These are phyloP conservation scores for Graptemys geographica DNA, from an alignment of 2,797 vertebrate species.

Conservation along the genomic window DNA sequence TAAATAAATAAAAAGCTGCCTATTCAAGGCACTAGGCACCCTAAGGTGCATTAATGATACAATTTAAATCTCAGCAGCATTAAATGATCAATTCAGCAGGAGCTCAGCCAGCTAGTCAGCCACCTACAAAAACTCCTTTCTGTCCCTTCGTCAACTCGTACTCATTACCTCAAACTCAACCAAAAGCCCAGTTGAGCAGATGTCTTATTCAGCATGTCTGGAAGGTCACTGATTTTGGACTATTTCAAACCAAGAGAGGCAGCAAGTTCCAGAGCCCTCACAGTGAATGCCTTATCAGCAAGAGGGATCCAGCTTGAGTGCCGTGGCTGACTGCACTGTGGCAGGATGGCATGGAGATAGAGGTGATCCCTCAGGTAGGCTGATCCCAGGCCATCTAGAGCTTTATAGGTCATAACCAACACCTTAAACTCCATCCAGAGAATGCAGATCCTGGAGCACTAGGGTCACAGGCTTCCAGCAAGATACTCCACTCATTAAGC, in stretches of 20 bases:
- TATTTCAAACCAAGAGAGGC: background rate
- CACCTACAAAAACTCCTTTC: background rate
- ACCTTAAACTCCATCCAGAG: background rate
- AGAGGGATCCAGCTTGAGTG: background rate
- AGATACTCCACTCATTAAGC: background rate
- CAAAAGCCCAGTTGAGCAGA: background rate
- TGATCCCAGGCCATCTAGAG: background rate
- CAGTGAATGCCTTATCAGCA: background rate
- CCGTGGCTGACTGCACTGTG: background rate
- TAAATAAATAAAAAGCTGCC: background rate
- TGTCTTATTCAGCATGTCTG: background rate
- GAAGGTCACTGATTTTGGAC: background rate
- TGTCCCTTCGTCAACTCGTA: background rate
- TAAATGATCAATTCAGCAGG: background rate
- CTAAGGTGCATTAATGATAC: background rate
- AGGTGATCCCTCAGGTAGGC: rapidly evolving
- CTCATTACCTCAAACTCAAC: background rate
- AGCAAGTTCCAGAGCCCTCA: background rate
- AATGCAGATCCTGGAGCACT: background rate
- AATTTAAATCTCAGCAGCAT: background rate
- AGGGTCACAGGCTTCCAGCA: background rate
- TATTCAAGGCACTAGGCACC: background rate
- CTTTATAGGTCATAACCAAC: background rate
- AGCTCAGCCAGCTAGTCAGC: background rate
- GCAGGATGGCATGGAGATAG: background rate